Conservation (phyloP, 2,888 invertebrate species). For the Trachelus stipa region DNA sequence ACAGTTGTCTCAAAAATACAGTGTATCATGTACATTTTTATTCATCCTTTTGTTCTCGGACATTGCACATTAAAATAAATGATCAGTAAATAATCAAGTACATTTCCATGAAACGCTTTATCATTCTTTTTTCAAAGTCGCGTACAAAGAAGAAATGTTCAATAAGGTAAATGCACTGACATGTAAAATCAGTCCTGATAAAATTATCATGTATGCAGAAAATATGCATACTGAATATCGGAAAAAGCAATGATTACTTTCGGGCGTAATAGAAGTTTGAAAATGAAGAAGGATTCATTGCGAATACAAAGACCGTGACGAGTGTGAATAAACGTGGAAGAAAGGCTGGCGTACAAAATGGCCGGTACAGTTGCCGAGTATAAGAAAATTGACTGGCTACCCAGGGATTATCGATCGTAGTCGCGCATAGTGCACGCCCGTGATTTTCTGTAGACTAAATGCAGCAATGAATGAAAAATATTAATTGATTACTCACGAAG, state of each 20-base stretch:
- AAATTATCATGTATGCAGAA: neutral
- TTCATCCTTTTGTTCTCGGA: neutral
- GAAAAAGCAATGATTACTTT: neutral
- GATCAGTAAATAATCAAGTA: neutral
- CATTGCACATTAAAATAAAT: neutral
- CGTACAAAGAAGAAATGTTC: neutral
- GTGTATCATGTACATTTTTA: neutral
- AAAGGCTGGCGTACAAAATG: conserved; percentile 44
- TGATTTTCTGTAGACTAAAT: neutral
- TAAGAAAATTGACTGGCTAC: conserved; percentile 20
- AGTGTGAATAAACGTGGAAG: conserved; percentile 5
- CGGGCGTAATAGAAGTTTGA: neutral
- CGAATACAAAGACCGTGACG: neutral
- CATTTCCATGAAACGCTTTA: neutral
- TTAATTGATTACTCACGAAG: conserved; percentile 53
- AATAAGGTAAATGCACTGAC: neutral
- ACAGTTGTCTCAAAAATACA: neutral
- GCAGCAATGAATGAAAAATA: neutral
- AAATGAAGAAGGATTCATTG: neutral
- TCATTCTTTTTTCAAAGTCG: neutral
- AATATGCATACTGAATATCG: neutral
- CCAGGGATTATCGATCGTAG: conserved; percentile 43
- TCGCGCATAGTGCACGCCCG: neutral
- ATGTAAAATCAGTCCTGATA: neutral
- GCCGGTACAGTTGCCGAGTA: conserved; percentile 32